These are phyloP conservation scores for Andrena minutula DNA, from an alignment of 2,888 invertebrate species.

Conservation along the genomic window DNA sequence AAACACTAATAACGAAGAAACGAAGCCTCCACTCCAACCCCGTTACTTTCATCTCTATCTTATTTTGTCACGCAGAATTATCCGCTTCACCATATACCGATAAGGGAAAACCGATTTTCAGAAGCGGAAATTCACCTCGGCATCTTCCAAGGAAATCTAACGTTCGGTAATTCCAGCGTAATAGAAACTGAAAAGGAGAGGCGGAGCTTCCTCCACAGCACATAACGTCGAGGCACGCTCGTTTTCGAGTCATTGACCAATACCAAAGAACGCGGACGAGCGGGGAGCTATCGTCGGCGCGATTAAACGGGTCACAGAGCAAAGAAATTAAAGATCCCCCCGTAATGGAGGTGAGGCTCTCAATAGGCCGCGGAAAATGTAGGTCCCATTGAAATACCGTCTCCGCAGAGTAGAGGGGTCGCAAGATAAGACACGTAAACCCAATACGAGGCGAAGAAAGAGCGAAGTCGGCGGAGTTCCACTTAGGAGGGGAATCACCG, in stretches of 20 bases:
- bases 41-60: too few species aligned
- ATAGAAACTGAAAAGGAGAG: too few species aligned
- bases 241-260: background rate
- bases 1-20: too few species aligned
- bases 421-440: slow-evolving; percentile 55
- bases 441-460: slow-evolving; percentile 33
- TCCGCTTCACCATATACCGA: too few species aligned
- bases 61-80: too few species aligned
- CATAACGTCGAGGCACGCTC: background rate
- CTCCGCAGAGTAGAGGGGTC: slow-evolving; percentile 19
- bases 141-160: too few species aligned
- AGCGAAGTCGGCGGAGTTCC: slow-evolving; percentile 6
- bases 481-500: slow-evolving; percentile 17
- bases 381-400: slow-evolving; percentile 44
- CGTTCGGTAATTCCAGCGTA: too few species aligned
- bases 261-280: slow-evolving; percentile 4
- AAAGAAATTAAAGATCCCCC: slow-evolving; percentile 37
- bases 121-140: too few species aligned
- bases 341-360: background rate
- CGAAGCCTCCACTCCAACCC: too few species aligned
- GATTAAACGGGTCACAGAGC: slow-evolving; percentile 44
- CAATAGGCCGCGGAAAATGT: slow-evolving; percentile 38
- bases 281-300: background rate
- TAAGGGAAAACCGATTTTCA: too few species aligned
- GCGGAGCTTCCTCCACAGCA: background rate